These are phyloP conservation scores for Coelogynopora nodosa DNA, from an alignment of 2,888 invertebrate species.

Conservation along the genomic window DNA sequence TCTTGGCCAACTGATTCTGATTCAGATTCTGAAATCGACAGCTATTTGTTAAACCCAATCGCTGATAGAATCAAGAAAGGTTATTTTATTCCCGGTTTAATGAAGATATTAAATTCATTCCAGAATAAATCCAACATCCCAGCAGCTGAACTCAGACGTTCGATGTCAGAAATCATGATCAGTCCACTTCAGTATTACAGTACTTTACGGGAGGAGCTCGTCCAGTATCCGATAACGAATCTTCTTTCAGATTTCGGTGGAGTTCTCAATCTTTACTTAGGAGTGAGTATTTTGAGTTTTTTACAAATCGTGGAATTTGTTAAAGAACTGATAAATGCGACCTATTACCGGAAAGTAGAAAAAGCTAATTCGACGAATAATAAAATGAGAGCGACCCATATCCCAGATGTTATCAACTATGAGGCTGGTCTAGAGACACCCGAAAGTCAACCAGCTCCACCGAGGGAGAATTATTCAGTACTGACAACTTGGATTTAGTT, in stretches of 20 bases:
- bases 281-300: neutral
- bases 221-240: neutral
- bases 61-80: neutral
- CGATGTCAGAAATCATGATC: neutral
- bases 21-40: neutral
- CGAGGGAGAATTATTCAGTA: too few species aligned
- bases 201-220: neutral
- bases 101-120: neutral
- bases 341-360: too few species aligned
- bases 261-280: neutral
- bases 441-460: too few species aligned
- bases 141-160: neutral
- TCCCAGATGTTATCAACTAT: too few species aligned
- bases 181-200: neutral
- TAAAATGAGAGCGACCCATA: too few species aligned
- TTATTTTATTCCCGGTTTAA: neutral
- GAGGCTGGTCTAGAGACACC: too few species aligned
- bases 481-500: too few species aligned
- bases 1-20: slow-evolving; percentile 1
- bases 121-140: neutral
- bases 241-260: neutral
- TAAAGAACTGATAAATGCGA: too few species aligned
- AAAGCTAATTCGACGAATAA: too few species aligned
- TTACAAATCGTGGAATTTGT: too few species aligned
- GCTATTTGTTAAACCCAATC: neutral